Conservation (phyloP, 2,113 vertebrate species). For the Odocoileus hemionus region DNA sequence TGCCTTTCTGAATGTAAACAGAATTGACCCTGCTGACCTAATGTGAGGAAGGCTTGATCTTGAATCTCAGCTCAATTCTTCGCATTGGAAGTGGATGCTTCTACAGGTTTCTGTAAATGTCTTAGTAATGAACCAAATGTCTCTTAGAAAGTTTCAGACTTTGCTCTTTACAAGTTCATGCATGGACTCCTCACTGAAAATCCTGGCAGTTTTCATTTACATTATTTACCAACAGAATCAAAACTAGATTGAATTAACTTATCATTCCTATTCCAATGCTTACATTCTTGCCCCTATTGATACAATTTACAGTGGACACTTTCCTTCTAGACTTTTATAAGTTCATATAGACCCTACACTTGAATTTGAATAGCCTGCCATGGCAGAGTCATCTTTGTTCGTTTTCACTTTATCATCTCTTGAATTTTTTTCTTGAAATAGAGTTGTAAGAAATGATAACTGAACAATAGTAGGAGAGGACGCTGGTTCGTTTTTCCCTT, state of each 20-base stretch:
- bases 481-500: not conserved
- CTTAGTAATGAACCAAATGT: not conserved
- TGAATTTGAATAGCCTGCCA: not conserved
- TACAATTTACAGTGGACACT: not conserved
- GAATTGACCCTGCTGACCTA: not conserved
- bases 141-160: not conserved
- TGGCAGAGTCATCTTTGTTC: not conserved
- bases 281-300: not conserved
- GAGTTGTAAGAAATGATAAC: not conserved
- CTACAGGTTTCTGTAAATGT: not conserved
- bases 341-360: not conserved
- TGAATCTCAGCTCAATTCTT: not conserved
- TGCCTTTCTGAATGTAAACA: not conserved
- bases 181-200: not conserved
- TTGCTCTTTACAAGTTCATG: not conserved
- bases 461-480: not conserved
- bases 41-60: not conserved
- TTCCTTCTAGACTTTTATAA: not conserved
- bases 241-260: not conserved
- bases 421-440: not conserved
- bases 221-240: not conserved
- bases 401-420: not conserved
- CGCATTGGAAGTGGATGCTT: fast-evolving
- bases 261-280: not conserved
- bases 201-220: not conserved